A percentile compares a stretch with the other conserved stretches of the same genome.
phyloP scores from a whole-genome alignment of 2,797 vertebrate genomes.

The Poeciliopsis paucimaculata region DNA sequence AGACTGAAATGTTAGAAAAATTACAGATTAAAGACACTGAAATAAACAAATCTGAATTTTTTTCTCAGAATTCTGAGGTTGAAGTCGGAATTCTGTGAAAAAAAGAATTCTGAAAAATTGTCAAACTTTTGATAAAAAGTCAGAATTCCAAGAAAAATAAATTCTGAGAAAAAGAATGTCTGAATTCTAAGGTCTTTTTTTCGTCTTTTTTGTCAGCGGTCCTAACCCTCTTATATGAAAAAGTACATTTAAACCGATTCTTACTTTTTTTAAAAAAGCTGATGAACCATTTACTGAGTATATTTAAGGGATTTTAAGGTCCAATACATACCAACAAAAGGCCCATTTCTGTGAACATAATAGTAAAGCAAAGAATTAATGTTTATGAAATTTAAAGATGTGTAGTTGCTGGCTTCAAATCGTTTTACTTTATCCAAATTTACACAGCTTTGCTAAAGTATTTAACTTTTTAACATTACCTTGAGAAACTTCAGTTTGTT shows the following conservation, averaged over 20 bases:
- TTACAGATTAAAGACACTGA: no score
- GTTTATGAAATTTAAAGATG: not conserved
- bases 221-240: not conserved
- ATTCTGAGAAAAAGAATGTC: no score
- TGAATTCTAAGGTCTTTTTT: no score
- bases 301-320: conserved; percentile 34
- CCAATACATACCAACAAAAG: not conserved
- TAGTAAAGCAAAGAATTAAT: not conserved
- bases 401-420: not conserved
- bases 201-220: no score
- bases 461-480: not conserved
- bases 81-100: no score
- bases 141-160: no score
- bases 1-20: not conserved
- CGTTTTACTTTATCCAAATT: not conserved
- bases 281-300: not conserved
- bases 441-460: not conserved
- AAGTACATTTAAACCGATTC: not conserved
- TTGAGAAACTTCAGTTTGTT: not conserved
- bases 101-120: no score
- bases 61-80: no score
- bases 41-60: no score
- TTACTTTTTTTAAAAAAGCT: not conserved
- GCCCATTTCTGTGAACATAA: not conserved
- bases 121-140: no score